phyloP scores from a whole-genome alignment of 37 sponge, comb jelly and placozoan species.

The Axinella damicornis region DNA sequence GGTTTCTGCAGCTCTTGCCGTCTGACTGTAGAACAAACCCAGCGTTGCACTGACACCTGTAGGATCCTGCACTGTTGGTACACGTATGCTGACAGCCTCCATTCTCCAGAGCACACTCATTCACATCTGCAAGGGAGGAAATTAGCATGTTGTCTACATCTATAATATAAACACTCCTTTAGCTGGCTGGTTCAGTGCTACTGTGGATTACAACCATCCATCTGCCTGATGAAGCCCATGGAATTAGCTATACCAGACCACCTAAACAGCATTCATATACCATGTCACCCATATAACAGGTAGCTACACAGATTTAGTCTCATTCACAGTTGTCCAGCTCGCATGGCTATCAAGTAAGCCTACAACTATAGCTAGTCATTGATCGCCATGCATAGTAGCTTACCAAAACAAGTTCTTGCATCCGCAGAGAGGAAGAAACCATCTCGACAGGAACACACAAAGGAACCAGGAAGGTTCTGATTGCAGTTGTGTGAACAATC shows the following conservation, averaged over 20 bases:
- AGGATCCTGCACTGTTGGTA: slow-evolving; percentile 34
- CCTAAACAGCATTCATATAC: too few species aligned
- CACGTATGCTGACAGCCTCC: slow-evolving; percentile 49
- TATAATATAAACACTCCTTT: background rate
- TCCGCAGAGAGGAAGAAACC: slow-evolving; percentile 63
- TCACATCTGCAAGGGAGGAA: slow-evolving; percentile 54
- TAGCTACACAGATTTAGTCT: too few species aligned
- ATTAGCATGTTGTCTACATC: background rate
- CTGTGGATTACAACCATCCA: too few species aligned
- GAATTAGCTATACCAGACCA: too few species aligned
- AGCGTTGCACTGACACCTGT: slow-evolving; percentile 30
- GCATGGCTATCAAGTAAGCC: too few species aligned
- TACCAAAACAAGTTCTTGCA: slow-evolving; percentile 67
- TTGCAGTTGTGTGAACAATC: slow-evolving; percentile 63
- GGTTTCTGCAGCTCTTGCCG: slow-evolving; percentile 8
- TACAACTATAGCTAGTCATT: too few species aligned
- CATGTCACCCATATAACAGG: too few species aligned
- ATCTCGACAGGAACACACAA: slow-evolving; percentile 43
- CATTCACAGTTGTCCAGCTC: too few species aligned
- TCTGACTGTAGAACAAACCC: slow-evolving; percentile 10
- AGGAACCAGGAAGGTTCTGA: slow-evolving; percentile 45
- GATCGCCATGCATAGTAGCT: too few species aligned
- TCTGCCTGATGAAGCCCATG: too few species aligned
- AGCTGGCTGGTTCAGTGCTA: too few species aligned
- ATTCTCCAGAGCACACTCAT: slow-evolving; percentile 71